Evolutionary conservation across 1,140 invertebrate genomes (phyloP), one percentile per base, ranked within the genome.

Genomic region (Anthonomus grandis): DNA sequence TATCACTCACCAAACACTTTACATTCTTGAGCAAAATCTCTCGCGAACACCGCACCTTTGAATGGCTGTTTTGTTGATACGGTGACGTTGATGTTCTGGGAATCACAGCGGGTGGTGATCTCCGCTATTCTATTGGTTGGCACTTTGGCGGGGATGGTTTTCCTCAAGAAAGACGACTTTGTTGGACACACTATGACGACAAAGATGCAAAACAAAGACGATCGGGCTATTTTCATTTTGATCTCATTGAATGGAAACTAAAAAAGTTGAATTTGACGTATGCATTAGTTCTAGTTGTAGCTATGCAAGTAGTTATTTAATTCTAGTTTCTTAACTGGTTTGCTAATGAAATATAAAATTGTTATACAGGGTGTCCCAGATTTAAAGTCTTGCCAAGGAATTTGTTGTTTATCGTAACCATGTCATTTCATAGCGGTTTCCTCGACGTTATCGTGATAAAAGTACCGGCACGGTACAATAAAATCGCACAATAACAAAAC

Each of bases 11-110:
- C 82, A 70, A 76, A 72, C 1, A 76, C 69, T 8, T 78, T 75
- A 63, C 86, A 88, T 64, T 85, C 84, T 45, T 81, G 76, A 0
- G 83, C 79, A 70, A 86, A 87, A 49, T 86, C 85, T 68, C 83
- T 84, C 24, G 84, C 82, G 61, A 86, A 87, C 3, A 86, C 71
- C 1, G 84, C 63, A 3, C 86, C 86, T 56, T 82, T 83, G 71
- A 87, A 88, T 0, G 81, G 78, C 8, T 81, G 76, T 48, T 78
- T 77, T 74, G 86, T 77, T 12, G 54, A 47, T 8, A 74, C 13
- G 2, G 68, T 71, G 8, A 70, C 57, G 41, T 73, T 73, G 19
- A 74, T 54, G 42, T 57, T 65, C 25, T 62, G 54, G 4, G 64
- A 57, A 54, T 72, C 68, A 49, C 72, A 74, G 6, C 54, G 62